Conservation (phyloP, 2,113 vertebrate genomes). For the Toxotes chatareus region DNA sequence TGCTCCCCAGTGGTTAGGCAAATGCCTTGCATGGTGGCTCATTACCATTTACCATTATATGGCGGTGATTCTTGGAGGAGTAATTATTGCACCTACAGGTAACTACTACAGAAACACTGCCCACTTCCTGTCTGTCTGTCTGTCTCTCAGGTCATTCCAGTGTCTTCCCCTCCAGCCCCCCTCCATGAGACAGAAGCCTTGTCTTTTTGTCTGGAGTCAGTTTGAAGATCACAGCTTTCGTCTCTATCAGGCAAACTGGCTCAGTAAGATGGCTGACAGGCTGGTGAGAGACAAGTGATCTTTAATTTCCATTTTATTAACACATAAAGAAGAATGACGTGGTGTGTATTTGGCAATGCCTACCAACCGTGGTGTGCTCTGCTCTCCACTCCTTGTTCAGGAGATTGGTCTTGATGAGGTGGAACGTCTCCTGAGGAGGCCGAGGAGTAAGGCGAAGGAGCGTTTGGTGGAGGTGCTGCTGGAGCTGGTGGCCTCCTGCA, state of each 20-base stretch:
- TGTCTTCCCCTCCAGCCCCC: conserved; percentile 84
- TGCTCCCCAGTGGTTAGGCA: background rate
- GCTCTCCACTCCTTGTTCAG: conserved; percentile 68
- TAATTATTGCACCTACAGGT: too few relatives aligned
- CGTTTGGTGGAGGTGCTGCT: conserved; percentile 86
- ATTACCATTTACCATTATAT: background rate
- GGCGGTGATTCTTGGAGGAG: background rate
- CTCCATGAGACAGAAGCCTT: conserved; percentile 86
- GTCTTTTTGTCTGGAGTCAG: conserved; percentile 88
- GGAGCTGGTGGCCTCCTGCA: conserved; percentile 92
- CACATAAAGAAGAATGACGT: background rate
- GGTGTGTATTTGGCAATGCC: background rate
- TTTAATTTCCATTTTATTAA: background rate
- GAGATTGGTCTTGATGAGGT: conserved; percentile 89
- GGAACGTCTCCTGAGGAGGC: conserved; percentile 86
- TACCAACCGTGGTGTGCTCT: background rate
- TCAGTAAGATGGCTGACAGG: conserved; percentile 91
- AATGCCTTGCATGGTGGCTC: background rate
- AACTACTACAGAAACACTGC: background rate
- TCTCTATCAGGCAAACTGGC: conserved; percentile 89
- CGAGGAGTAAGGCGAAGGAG: conserved; percentile 83
- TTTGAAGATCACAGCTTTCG: conserved; percentile 94
- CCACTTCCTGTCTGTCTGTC: background rate
- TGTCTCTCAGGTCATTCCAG: conserved; percentile 86
- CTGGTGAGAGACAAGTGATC: conserved; percentile 81